Base-by-base conservation (phyloP, 2,888 invertebrate genomes). In the Latheticus oryzae region DNA sequence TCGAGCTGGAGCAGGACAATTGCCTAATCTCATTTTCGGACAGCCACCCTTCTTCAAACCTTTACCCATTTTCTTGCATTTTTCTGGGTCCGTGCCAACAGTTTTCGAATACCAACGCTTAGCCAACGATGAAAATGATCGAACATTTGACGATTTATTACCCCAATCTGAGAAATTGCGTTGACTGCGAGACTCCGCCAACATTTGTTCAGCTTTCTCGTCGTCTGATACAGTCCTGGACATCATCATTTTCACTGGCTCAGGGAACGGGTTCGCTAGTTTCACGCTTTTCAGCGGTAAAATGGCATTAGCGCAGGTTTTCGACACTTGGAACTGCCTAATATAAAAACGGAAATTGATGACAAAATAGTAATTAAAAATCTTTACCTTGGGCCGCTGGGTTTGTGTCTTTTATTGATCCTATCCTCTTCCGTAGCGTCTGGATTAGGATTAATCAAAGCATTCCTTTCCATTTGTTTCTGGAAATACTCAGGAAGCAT, bases 141-240 rank as follows among this genome's bases (percentile, higher is more conserved):
- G 42, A 17, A 33, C 42, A 7, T 13, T 33, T 2, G 32, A 32
- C 3, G 23, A 13, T n/a, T 19, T 12, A 2, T 15, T 15, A 1
- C 23, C 30, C 9, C 8, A 5, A 0, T 40, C 12, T 19, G n/a
- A 28, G 7, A 30, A 5, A 0, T 32, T 5, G 1, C 15, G 17
- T 9, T 62, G 15, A 16, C 43, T 55, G 42, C 63, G n/a, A 61
- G 71, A 60, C 42, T 76, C 76, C 3, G 74, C 71, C 51, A 72
- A 68, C 74, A 76, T 77, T 51, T 74, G 73, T 3, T 73, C 71
- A 1, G 77, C 76, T 54, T 78, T 78, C 51, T 78, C 78, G 50
- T 76, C 72, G 62, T 78, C 78, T 4, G 77, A 74, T 2, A 76
- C 69, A 1, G 71, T 74, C 54, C 76, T 73, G 0, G 77, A 76